Base-by-base conservation (phyloP, 2,888 invertebrate genomes). In the Minunthozetes semirufus region DNA sequence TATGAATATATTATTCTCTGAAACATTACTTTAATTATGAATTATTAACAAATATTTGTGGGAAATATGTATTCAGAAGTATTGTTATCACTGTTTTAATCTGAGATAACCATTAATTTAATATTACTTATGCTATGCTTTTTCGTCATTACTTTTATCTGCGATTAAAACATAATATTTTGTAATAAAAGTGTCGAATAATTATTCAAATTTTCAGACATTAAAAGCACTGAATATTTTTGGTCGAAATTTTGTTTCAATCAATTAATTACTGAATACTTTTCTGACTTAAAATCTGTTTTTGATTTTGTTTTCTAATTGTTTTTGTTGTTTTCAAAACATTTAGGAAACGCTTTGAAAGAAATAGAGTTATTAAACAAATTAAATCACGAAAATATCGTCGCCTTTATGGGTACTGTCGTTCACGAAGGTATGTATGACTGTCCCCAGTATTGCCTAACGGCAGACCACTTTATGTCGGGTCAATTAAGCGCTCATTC, bases 321-420 rank as follows among this genome's bases (percentile, higher is more conserved):
- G 22, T 56, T 56, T 56, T 56, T 56, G n/a, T 9, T 22, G 33
- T 33, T 33, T 33, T 33, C 5, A 4, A 42, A 42, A 53, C 19
- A 66, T 19, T 33, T 75, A 75, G 75, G 75, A 42, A 75, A 75
- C 42, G 75, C 75, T 6, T 72, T 75, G 19, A 75, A 75, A 66
- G 75, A 75, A 56, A 75, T 75, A n/a, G 75, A 75, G 48, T 63
- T 75, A 72, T 27, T 75, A 33, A 75, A 75, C 48, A 75, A 75
- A 72, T 56, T 75, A 48, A 75, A 75, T 61, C 75, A 75, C 53
- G 72, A 72, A 72, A 75, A 75, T 61, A 75, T 75, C 11, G 75
- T 75, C 11, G 56, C 53, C 1, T 75, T 72, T 33, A 75, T 75
- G 75, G 75, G 75, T 13, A 75, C 75, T 22, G 75, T 75, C 50